Percentiles rank a stretch among this genome's conserved stretches.
Evolutionary conservation across 2,113 vertebrate genomes (phyloP).

Genomic region (Cyanoramphus novaezelandiae): DNA sequence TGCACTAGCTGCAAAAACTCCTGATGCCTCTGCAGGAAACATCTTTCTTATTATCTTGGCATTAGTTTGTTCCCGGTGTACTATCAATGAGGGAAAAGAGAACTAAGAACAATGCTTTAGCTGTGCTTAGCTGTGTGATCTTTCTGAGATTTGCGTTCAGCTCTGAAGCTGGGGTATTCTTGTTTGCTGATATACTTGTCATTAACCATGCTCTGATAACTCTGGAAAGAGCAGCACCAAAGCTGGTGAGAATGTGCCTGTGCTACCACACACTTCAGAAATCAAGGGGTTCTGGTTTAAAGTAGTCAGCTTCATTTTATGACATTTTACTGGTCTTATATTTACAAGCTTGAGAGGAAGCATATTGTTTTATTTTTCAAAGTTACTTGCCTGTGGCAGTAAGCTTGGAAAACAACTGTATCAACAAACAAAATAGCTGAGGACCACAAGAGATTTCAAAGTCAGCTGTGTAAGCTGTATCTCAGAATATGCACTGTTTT

Average conservation of each 20-base stretch:
- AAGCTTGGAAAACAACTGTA: not conserved
- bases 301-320: not conserved
- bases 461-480: not conserved
- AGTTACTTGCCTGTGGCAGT: not conserved
- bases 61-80: not conserved
- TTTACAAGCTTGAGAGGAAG: not conserved
- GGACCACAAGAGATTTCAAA: not conserved
- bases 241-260: not conserved
- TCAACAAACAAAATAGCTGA: not conserved
- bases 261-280: not conserved
- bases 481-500: not conserved
- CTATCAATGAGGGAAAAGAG: not conserved
- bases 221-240: not conserved
- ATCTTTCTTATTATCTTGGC: not conserved
- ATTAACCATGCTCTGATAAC: not conserved
- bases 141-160: not conserved
- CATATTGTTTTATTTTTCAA: not conserved
- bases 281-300: not conserved
- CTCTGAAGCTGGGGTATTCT: not conserved
- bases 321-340: not conserved
- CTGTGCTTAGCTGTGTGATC: not conserved
- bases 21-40: not conserved
- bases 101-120: not conserved
- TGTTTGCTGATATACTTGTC: not conserved
- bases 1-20: not conserved